Evolutionary conservation across 1,140 invertebrate genomes (phyloP).

Genomic region (Mercenaria mercenaria): DNA sequence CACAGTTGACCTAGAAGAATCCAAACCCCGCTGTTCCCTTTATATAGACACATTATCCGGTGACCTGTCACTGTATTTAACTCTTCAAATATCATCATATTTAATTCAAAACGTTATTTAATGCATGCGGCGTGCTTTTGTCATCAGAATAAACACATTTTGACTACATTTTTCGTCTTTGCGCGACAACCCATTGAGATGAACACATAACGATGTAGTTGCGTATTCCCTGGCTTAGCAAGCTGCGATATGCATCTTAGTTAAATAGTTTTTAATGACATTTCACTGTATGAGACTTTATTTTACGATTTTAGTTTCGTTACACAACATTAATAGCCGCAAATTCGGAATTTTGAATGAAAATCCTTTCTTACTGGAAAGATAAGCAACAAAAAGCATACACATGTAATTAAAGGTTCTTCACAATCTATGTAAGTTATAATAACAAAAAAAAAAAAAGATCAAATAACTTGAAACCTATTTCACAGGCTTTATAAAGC

Average conservation of each 20-base stretch:
- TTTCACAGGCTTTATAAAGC: too few species aligned
- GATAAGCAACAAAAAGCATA: not conserved
- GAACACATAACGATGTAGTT: not conserved
- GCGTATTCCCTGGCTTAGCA: not conserved
- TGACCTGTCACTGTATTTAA: not conserved
- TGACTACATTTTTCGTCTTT: not conserved
- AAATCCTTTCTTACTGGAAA: not conserved
- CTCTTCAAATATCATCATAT: constrained; percentile 39
- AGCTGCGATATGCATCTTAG: not conserved
- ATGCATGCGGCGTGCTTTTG: constrained; percentile 18
- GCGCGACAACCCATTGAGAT: constrained; percentile 6
- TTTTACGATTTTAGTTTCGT: not conserved
- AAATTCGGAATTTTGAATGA: constrained; percentile 23
- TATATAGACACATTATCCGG: not conserved
- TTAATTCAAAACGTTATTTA: constrained; percentile 32
- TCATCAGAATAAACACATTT: not conserved
- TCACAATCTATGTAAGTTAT: too few species aligned
- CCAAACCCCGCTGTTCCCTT: not conserved
- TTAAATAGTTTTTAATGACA: constrained; percentile 31
- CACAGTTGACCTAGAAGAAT: not conserved
- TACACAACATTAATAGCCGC: not conserved
- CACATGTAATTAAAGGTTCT: too few species aligned
- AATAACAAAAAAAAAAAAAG: too few species aligned
- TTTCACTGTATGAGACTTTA: constrained; percentile 1
- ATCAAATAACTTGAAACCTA: too few species aligned